Conservation (phyloP, 2,113 vertebrate species). For the Brachypodius melanocephalos region DNA sequence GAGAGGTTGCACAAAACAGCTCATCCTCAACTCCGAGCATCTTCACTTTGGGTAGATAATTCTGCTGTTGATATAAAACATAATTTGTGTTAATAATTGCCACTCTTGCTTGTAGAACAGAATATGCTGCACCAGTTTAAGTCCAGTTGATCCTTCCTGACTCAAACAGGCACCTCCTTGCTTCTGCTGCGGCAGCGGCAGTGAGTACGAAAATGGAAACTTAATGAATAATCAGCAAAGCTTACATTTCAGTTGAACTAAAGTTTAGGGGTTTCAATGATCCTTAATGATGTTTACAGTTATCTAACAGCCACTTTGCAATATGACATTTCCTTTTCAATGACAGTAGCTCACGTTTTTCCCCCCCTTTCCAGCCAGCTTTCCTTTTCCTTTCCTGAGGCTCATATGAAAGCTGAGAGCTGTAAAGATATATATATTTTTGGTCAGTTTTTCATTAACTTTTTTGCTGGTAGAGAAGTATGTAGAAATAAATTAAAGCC, state of each 20-base stretch:
- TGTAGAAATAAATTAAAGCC: constrained; percentile 81
- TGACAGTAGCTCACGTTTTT: constrained; percentile 15
- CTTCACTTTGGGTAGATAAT: neutral
- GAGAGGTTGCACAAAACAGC: neutral
- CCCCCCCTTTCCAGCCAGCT: constrained; percentile 38
- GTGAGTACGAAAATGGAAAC: neutral
- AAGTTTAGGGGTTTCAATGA: constrained; percentile 51
- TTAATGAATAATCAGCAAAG: constrained; percentile 21
- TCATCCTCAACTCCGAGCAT: neutral
- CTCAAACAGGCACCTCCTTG: neutral
- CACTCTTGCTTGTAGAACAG: neutral
- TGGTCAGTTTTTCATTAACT: constrained; percentile 77
- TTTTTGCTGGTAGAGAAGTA: constrained; percentile 75
- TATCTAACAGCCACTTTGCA: constrained; percentile 75
- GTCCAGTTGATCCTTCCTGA: neutral
- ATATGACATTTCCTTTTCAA: constrained; percentile 65
- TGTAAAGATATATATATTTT: constrained; percentile 80
- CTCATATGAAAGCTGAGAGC: constrained; percentile 67
- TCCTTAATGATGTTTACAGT: constrained; percentile 80
- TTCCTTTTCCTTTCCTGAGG: constrained; percentile 60
- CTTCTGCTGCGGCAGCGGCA: neutral
- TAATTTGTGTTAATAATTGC: neutral
- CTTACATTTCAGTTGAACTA: constrained; percentile 52
- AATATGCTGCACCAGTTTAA: neutral
- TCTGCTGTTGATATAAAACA: neutral